Base-by-base conservation (phyloP, 2,888 invertebrate genomes). In the Podotricha telesiphe region DNA sequence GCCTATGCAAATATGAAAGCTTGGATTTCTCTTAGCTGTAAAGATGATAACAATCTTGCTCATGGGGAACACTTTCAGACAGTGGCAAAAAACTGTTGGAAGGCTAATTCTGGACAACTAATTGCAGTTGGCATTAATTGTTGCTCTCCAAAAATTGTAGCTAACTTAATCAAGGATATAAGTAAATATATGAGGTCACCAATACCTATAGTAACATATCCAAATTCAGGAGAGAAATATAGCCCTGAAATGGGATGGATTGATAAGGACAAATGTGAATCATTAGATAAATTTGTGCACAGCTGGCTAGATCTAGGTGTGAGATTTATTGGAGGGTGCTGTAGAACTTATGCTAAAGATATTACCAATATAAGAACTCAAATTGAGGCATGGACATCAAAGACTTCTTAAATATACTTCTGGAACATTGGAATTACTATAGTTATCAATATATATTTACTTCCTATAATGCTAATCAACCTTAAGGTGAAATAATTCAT, bases 111-210 rank as follows among this genome's bases (percentile, higher is more conserved):
- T 0, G 82, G 88, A 1, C 94, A 94, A 73, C 87, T 98, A 67
- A 83, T 98, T 22, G 99, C 97, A 0, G 89, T 98, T 11, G 99
- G 99, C 6, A 95, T 96, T 0, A 99, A 99, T 85, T 99, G 99
- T 84, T 94, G 97, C 15, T 83, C 89, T 7, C 93, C 93, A 1
- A 76, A 76, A 20, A 79, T 86, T 67, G 86, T 93, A n/a, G 75
- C 78, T 0, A 80, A 81, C 13, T 77, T 93, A 40, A 84, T 93
- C 19, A 78, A 73, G 37, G 82, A 82, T 13, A 81, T 93, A 66
- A 81, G 83, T 73, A 78, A 81, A 1, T 79, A 80, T 20, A 73
- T 78, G 19, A 58, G 74, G 10, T 69, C 76, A 28, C 79, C 79
- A 11, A 94, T 97, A 72, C 96, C 97, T 0, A 87, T 98, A 53